Percentiles rank a stretch among this genome's conserved stretches.
Conservation (phyloP, 2,888 invertebrate species). For the Acronicta psi region DNA sequence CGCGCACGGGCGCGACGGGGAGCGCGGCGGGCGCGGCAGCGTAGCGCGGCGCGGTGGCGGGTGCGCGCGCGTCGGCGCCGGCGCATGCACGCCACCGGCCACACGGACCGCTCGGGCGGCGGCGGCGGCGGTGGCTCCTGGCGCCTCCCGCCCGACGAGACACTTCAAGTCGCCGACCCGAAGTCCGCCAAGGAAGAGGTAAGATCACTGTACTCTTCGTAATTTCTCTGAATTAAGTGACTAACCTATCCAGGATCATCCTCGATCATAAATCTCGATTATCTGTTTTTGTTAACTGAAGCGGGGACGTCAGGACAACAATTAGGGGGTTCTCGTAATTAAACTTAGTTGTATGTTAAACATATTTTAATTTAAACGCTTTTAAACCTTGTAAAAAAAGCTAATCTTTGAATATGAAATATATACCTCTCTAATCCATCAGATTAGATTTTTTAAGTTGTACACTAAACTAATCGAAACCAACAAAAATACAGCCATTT, state of each 20-base stretch:
- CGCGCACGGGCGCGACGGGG: slow-evolving; percentile 62
- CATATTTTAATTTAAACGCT: no score
- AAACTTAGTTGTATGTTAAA: no score
- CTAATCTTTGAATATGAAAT: no score
- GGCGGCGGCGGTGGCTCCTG: slow-evolving; percentile 92
- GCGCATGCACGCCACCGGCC: slow-evolving; percentile 97
- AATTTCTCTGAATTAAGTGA: no score
- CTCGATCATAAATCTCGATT: no score
- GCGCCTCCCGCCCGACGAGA: slow-evolving; percentile 97
- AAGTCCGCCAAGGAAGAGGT: slow-evolving; percentile 93
- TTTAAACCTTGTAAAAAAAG: no score
- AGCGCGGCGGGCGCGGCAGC: slow-evolving; percentile 71
- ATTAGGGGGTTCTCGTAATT: no score
- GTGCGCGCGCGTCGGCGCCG: slow-evolving; percentile 90
- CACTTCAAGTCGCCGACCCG: slow-evolving; percentile 96
- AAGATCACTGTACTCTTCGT: slow-evolving; percentile 1
- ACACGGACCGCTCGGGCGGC: slow-evolving; percentile 94
- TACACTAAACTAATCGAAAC: slow-evolving; percentile 14
- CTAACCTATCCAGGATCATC: no score
- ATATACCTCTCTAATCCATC: no score
- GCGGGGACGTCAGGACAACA: no score
- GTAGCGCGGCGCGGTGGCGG: slow-evolving; percentile 89
- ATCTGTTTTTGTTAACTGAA: no score
- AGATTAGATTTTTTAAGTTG: no score
- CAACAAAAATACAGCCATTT: slow-evolving; percentile 25